Evolutionary conservation across 2,797 vertebrate genomes (phyloP).

Genomic region (Leucoraja ocellata): DNA sequence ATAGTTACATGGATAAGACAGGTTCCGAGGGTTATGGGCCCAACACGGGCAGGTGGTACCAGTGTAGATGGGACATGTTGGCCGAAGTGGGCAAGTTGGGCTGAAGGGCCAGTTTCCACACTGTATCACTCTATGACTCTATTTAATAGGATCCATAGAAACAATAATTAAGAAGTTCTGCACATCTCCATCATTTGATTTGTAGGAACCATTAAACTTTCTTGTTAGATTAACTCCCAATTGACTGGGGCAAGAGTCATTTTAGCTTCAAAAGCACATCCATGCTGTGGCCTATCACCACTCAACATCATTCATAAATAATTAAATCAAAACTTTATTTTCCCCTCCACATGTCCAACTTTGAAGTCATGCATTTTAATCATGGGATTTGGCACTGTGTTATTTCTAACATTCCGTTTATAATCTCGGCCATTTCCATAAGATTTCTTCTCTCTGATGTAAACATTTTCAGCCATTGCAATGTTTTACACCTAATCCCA

Average conservation of each 20-base stretch:
- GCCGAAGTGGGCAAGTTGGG: too few relatives aligned
- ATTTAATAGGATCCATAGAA: too few relatives aligned
- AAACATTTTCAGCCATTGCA: neutral
- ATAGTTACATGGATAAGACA: too few relatives aligned
- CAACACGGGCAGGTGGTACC: too few relatives aligned
- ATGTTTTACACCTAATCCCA: neutral
- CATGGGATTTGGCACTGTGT: neutral
- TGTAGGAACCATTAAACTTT: neutral
- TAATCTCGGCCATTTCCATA: neutral
- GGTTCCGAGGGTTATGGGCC: too few relatives aligned
- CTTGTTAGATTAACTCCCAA: neutral
- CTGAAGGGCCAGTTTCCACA: too few relatives aligned
- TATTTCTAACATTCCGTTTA: neutral
- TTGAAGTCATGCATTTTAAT: neutral
- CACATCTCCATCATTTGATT: too few relatives aligned
- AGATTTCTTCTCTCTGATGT: neutral
- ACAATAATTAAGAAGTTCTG: too few relatives aligned
- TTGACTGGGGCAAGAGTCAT: neutral
- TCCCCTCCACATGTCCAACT: neutral
- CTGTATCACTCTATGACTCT: too few relatives aligned
- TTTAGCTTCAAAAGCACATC: neutral
- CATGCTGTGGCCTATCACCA: neutral
- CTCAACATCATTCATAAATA: neutral
- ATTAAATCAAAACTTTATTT: neutral
- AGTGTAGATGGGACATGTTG: too few relatives aligned